These are phyloP conservation scores for Drosophila cognata DNA, from an alignment of 2,888 invertebrate genomes.

Conservation along the genomic window DNA sequence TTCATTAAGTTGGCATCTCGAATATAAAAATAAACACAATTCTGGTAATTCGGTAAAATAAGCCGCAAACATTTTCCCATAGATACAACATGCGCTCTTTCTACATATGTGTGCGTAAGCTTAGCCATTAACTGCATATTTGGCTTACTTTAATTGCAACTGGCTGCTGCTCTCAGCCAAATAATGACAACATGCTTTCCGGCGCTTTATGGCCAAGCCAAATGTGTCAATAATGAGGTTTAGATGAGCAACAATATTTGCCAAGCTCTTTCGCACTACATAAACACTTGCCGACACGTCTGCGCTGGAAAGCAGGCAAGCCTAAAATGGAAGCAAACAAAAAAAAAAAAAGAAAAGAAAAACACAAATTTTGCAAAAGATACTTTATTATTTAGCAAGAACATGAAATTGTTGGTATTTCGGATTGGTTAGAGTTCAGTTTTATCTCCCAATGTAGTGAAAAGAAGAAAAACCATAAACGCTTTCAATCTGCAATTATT, in stretches of 20 bases:
- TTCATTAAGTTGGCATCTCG: constrained; percentile 42
- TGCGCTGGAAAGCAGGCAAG: constrained; percentile 3
- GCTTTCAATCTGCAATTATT: background rate
- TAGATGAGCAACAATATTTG: constrained; percentile 66
- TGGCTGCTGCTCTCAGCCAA: constrained; percentile 59
- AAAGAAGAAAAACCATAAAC: background rate
- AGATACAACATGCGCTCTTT: constrained; percentile 19
- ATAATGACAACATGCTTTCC: constrained; percentile 74
- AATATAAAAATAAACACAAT: constrained; percentile 57
- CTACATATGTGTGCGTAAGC: constrained; percentile 29
- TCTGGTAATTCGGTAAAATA: constrained; percentile 59
- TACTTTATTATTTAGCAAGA: constrained; percentile 1
- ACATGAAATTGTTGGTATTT: background rate
- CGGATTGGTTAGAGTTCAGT: background rate
- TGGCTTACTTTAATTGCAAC: constrained; percentile 72
- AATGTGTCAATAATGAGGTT: constrained; percentile 75
- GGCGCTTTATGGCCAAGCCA: constrained; percentile 58
- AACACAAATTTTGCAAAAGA: background rate
- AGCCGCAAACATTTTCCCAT: constrained; percentile 44
- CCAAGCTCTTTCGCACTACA: constrained; percentile 30
- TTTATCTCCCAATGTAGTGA: background rate
- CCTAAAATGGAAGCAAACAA: background rate
- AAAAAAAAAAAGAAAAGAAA: background rate
- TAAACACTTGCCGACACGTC: constrained; percentile 41
- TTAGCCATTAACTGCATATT: constrained; percentile 74